Conservation (phyloP, 2,888 invertebrate species). For the Drosophila greeni region DNA sequence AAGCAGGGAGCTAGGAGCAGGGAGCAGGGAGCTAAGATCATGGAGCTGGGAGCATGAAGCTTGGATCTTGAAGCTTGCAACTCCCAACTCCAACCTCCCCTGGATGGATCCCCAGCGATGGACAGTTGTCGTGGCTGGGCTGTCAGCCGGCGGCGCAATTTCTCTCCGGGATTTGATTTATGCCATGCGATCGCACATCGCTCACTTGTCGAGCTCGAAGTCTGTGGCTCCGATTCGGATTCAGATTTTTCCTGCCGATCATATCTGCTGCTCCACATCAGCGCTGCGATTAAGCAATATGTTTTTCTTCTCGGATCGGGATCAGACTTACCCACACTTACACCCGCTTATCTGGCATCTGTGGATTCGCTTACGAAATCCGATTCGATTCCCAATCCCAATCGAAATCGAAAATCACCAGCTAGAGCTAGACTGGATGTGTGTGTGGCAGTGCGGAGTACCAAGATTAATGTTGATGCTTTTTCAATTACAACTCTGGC, state of each 20-base stretch:
- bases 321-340: conserved; percentile 30
- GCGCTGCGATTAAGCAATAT: conserved; percentile 69
- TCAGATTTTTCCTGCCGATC: conserved; percentile 41
- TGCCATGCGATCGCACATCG: conserved; percentile 64
- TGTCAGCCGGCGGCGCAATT: conserved; percentile 40
- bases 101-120: conserved; percentile 41
- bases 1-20: not conserved
- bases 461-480: conserved; percentile 78
- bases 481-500: conserved; percentile 77
- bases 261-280: conserved; percentile 60
- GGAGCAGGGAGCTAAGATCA: not conserved
- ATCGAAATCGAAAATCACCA: conserved; percentile 34
- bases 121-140: conserved; percentile 62
- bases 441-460: conserved; percentile 60
- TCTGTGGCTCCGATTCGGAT: conserved; percentile 2
- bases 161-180: conserved; percentile 62
- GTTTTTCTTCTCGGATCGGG: conserved; percentile 48
- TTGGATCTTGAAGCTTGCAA: not conserved
- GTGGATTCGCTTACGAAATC: conserved; percentile 38
- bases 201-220: conserved; percentile 54
- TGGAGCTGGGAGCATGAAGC: conserved; percentile 2
- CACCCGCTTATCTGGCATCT: conserved; percentile 39
- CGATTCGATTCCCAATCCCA: conserved; percentile 40
- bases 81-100: too few relatives aligned
- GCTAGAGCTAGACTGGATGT: conserved; percentile 39